Percentiles rank a stretch among this genome's conserved stretches.
phyloP scores from a whole-genome alignment of 2,888 invertebrate genomes.

The Nemotelus pantherinus region DNA sequence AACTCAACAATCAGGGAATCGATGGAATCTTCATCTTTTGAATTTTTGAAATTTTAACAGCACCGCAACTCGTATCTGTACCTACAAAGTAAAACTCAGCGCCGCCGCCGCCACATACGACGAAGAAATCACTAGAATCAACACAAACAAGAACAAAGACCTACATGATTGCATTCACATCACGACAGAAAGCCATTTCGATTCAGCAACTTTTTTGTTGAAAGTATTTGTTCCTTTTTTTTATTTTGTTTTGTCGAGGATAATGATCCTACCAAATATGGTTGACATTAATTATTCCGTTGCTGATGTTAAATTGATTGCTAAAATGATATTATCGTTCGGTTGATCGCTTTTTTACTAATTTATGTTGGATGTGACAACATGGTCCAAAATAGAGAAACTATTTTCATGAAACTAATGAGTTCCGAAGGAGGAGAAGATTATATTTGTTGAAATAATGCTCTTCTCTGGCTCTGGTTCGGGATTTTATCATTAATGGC shows the following conservation, averaged over 20 bases:
- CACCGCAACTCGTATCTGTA: neutral
- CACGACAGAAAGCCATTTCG: too few relatives aligned
- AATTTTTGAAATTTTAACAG: neutral
- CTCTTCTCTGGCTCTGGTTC: neutral
- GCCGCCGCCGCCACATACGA: neutral
- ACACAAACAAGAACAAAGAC: neutral
- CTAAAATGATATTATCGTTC: conserved; percentile 9
- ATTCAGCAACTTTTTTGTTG: neutral
- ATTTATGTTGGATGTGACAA: neutral
- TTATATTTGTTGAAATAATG: neutral
- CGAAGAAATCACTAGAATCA: neutral
- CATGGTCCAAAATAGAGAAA: neutral
- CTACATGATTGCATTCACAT: conserved; percentile 2
- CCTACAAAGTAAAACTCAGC: neutral
- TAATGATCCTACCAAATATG: conserved; percentile 15
- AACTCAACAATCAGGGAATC: neutral
- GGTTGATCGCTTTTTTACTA: neutral
- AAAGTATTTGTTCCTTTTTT: neutral
- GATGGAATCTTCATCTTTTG: neutral
- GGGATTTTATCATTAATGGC: too few relatives aligned
- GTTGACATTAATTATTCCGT: conserved; percentile 22
- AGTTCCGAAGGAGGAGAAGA: neutral
- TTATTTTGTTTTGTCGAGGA: neutral
- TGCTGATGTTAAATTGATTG: conserved; percentile 7
- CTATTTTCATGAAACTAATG: neutral